These are phyloP conservation scores for Drosophila meridiana DNA, from an alignment of 2,888 invertebrate species.

Conservation along the genomic window DNA sequence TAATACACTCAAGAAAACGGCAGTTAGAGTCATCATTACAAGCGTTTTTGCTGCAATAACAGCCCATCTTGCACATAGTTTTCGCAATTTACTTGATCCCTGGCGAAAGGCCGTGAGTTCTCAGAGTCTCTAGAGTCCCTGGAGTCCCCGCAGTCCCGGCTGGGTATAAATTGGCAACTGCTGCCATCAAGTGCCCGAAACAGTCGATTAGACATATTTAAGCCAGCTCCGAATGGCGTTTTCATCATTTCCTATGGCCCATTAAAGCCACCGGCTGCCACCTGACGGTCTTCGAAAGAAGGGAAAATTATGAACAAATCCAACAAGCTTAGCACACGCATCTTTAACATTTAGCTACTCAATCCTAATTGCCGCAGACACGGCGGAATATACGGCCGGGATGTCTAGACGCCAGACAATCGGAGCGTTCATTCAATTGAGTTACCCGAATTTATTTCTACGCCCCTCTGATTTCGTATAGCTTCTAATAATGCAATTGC, in stretches of 20 bases:
- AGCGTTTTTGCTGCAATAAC: conserved; percentile 85
- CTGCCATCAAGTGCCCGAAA: conserved; percentile 71
- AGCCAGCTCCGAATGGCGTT: conserved; percentile 55
- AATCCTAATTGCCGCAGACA: conserved; percentile 34
- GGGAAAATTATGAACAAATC: conserved; percentile 21
- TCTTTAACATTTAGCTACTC: conserved; percentile 3
- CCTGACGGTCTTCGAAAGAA: conserved; percentile 31
- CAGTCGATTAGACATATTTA: conserved; percentile 76
- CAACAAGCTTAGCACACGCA: background rate
- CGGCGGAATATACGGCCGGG: conserved; percentile 22
- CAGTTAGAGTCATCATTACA: conserved; percentile 85
- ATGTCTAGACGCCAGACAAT: conserved; percentile 53
- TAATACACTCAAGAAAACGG: conserved; percentile 85
- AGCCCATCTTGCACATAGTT: conserved; percentile 85
- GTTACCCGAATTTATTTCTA: conserved; percentile 36
- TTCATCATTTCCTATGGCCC: conserved; percentile 69
- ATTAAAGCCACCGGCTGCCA: conserved; percentile 64
- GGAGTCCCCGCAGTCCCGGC: background rate
- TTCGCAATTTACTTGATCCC: conserved; percentile 84
- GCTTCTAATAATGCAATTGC: conserved; percentile 77
- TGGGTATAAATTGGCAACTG: conserved; percentile 53
- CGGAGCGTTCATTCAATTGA: conserved; percentile 36
- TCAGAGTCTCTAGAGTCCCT: conserved; percentile 23
- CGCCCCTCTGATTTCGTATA: conserved; percentile 57
- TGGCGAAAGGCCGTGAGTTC: conserved; percentile 50